Percentiles rank a stretch among this genome's conserved stretches.
Conservation (phyloP, 2,888 invertebrate genomes). For the Caenorhabditis sp. region DNA sequence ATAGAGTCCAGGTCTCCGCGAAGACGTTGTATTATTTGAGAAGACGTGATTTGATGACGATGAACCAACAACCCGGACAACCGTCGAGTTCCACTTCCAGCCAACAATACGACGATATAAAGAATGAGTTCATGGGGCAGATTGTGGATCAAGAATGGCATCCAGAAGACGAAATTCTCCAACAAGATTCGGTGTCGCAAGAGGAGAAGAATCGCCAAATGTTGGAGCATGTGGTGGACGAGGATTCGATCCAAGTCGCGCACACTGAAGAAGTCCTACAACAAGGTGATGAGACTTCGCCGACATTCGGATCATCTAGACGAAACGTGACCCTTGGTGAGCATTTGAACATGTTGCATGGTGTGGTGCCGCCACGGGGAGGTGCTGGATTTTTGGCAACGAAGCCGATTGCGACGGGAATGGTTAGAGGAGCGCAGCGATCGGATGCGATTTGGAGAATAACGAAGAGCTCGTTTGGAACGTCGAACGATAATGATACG, state of each 20-base stretch:
- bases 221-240: constrained; percentile 13
- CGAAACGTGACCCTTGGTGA: neutral
- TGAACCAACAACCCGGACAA: neutral
- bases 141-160: neutral
- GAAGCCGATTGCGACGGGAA: constrained; percentile 8
- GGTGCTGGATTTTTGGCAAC: neutral
- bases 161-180: neutral
- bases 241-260: constrained; percentile 24
- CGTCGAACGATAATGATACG: constrained; percentile 42
- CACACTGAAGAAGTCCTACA: constrained; percentile 32
- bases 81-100: neutral
- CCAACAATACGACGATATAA: constrained; percentile 11
- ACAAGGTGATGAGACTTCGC: neutral
- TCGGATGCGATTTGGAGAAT: constrained; percentile 43
- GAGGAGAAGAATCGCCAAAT: neutral
- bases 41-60: constrained; percentile 19
- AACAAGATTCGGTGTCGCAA: neutral
- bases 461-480: constrained; percentile 38
- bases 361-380: neutral
- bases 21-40: constrained; percentile 29
- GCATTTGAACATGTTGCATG: neutral
- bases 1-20: constrained; percentile 29
- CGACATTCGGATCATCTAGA: neutral
- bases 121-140: constrained; percentile 17
- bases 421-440: constrained; percentile 23